Evolutionary conservation across 2,888 invertebrate species (phyloP).

Genomic region (Perithous albicinctus): DNA sequence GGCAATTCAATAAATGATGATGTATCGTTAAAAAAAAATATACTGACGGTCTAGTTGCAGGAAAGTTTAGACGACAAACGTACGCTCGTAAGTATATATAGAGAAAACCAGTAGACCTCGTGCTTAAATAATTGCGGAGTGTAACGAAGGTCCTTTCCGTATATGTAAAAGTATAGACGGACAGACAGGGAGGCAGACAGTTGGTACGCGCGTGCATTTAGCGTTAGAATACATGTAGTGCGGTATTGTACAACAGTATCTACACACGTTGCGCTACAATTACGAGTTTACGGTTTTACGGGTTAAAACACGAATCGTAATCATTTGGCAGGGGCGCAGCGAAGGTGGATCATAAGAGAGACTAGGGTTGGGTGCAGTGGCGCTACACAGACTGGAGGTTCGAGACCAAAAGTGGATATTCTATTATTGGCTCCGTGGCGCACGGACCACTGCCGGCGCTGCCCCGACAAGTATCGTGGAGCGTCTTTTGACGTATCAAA

Average conservation of each 20-base stretch:
- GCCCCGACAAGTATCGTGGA: conserved; percentile 39
- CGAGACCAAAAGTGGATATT: conserved; percentile 77
- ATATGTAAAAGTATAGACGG: conserved; percentile 31
- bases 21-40: background rate
- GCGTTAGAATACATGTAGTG: background rate
- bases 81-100: background rate
- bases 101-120: conserved; percentile 18
- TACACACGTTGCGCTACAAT: background rate
- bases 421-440: conserved; percentile 75
- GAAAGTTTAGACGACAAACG: background rate
- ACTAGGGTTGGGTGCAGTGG: conserved; percentile 25
- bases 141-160: conserved; percentile 23
- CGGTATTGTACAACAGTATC: background rate
- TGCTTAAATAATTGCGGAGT: conserved; percentile 22
- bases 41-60: background rate
- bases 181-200: conserved; percentile 29
- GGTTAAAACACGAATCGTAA: background rate
- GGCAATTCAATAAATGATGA: background rate
- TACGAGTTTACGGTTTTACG: background rate
- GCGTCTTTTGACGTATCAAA: conserved; percentile 50
- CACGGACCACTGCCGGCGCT: conserved; percentile 13
- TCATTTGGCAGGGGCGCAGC: background rate
- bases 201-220: background rate
- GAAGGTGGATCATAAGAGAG: background rate
- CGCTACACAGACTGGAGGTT: conserved; percentile 68